These are phyloP conservation scores for Actenoides lindsayi DNA, from an alignment of 2,113 vertebrate genomes.

Conservation along the genomic window DNA sequence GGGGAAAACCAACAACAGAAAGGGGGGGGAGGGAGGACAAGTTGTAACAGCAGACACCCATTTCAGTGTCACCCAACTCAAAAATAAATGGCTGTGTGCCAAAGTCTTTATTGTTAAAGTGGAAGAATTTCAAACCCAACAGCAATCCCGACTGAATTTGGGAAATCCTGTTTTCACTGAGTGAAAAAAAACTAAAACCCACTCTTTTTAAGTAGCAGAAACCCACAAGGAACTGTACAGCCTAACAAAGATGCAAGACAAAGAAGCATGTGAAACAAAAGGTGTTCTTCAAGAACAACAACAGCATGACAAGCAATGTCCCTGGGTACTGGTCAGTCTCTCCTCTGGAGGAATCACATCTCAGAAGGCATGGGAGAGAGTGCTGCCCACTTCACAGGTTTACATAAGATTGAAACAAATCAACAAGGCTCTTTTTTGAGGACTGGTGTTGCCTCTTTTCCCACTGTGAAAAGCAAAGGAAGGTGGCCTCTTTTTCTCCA, in stretches of 20 bases:
- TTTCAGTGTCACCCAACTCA: neutral
- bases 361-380: neutral
- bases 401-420: neutral
- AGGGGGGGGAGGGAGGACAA: fast-evolving
- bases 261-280: neutral
- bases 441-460: neutral
- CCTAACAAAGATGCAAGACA: neutral
- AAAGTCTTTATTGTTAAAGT: neutral
- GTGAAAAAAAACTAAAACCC: neutral
- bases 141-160: neutral
- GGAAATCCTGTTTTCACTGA: neutral
- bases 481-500: neutral
- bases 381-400: neutral
- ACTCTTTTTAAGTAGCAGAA: neutral
- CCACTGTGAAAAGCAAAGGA: neutral
- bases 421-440: neutral
- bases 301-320: neutral
- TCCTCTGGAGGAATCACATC: neutral
- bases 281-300: neutral
- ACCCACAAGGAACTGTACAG: neutral
- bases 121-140: neutral
- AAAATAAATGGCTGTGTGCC: neutral
- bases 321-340: neutral
- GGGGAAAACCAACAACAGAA: neutral
- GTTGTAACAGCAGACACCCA: neutral